phyloP scores from a whole-genome alignment of 2,797 vertebrate genomes.

The Nasua narica region DNA sequence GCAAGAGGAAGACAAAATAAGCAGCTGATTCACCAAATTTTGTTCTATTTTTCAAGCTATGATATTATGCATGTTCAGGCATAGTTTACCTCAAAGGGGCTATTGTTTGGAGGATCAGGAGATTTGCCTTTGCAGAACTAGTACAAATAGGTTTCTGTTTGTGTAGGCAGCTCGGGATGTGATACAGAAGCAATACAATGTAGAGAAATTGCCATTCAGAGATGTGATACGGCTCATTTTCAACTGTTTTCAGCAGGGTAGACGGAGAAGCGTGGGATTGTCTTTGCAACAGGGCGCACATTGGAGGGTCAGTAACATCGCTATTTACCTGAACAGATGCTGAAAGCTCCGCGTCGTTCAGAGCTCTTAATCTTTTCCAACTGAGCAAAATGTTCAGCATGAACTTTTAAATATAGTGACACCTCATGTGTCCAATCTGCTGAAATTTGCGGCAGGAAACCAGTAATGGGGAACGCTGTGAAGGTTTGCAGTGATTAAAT shows the following conservation, averaged over 20 bases:
- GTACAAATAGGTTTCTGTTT: background rate
- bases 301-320: background rate
- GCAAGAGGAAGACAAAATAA: background rate
- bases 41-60: background rate
- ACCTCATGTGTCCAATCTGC: background rate
- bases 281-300: background rate
- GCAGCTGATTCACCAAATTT: background rate
- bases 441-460: slow-evolving; percentile 8
- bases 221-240: background rate
- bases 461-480: background rate
- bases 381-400: slow-evolving; percentile 6
- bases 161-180: background rate
- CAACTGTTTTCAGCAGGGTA: background rate
- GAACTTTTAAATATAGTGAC: slow-evolving; percentile 21
- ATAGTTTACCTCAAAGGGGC: background rate
- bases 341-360: background rate
- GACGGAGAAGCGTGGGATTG: rapidly evolving
- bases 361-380: background rate
- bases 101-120: background rate
- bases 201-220: background rate
- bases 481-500: background rate
- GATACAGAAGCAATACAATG: background rate
- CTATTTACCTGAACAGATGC: background rate
- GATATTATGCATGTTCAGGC: background rate
- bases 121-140: background rate